Percentiles rank a stretch among this genome's conserved stretches.
Conservation (phyloP, 53 echinoderm and acorn worm genomes). For the Henricia sp. region DNA sequence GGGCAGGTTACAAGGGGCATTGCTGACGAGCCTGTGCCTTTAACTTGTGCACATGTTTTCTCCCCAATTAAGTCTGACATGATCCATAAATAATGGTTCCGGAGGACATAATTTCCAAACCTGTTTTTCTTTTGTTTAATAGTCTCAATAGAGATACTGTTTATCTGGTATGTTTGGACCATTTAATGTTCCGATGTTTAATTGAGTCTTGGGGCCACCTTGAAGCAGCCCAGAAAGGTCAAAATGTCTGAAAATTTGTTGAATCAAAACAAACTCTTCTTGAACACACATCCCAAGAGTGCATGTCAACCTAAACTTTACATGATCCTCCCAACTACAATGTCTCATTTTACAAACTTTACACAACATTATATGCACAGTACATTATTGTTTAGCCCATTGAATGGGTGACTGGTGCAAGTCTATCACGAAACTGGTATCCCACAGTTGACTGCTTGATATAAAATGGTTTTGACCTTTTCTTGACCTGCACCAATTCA, state of each 20-base stretch:
- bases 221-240: slow-evolving; percentile 1
- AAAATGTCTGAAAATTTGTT: neutral
- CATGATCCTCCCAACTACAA: neutral
- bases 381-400: neutral
- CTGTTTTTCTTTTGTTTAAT: no score
- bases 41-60: no score
- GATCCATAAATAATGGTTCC: no score
- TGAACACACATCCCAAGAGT: neutral
- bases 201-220: slow-evolving; percentile 6
- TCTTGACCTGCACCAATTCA: neutral
- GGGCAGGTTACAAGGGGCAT: no score
- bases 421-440: slow-evolving; percentile 11
- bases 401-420: neutral
- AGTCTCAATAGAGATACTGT: no score
- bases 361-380: no score
- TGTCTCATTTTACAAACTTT: neutral
- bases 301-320: slow-evolving; percentile 9
- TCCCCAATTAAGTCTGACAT: no score
- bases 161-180: no score
- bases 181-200: no score
- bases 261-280: neutral
- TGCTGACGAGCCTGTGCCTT: no score
- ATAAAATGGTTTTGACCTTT: slow-evolving; percentile 11
- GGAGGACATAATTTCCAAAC: no score
- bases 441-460: neutral